Percentiles rank a stretch among this genome's conserved stretches.
These are phyloP conservation scores for Ctenoplectra terminalis DNA, from an alignment of 1,140 invertebrate genomes.

Conservation along the genomic window DNA sequence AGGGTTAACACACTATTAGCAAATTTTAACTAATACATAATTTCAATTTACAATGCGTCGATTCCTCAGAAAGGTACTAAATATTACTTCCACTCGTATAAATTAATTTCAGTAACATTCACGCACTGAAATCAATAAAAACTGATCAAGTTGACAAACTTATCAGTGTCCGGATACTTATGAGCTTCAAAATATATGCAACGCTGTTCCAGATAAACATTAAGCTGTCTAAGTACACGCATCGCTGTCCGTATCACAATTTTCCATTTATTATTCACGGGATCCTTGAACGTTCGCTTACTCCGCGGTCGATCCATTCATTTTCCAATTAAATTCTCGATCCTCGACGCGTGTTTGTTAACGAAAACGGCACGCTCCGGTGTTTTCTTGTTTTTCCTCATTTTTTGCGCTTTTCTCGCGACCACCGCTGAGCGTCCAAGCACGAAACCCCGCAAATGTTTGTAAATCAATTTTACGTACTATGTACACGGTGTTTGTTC, in stretches of 20 bases:
- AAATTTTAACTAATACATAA: too few relatives aligned
- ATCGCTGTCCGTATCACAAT: neutral
- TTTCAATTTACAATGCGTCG: too few relatives aligned
- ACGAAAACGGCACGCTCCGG: neutral
- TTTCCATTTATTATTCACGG: slow-evolving; percentile 14
- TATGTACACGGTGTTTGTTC: slow-evolving; percentile 19
- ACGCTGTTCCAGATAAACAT: too few relatives aligned
- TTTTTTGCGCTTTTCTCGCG: slow-evolving; percentile 30
- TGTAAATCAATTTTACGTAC: slow-evolving; percentile 42
- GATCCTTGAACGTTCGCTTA: neutral
- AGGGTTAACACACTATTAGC: too few relatives aligned
- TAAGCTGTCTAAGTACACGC: too few relatives aligned
- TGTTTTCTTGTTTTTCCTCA: slow-evolving; percentile 8
- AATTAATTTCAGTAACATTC: too few relatives aligned
- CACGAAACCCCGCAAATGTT: slow-evolving; percentile 50
- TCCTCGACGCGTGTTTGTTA: slow-evolving; percentile 3
- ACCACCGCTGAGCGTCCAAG: slow-evolving; percentile 1
- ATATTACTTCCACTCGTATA: too few relatives aligned
- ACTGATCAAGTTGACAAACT: too few relatives aligned
- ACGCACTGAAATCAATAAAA: too few relatives aligned
- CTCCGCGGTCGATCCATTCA: slow-evolving; percentile 1
- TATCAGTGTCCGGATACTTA: too few relatives aligned
- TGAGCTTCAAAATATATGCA: too few relatives aligned
- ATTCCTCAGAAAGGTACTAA: too few relatives aligned
- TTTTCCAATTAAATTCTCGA: slow-evolving; percentile 38